Percentiles rank a stretch among this genome's conserved stretches.
Conservation (phyloP, 2,797 vertebrate genomes). For the Natrix natrix region DNA sequence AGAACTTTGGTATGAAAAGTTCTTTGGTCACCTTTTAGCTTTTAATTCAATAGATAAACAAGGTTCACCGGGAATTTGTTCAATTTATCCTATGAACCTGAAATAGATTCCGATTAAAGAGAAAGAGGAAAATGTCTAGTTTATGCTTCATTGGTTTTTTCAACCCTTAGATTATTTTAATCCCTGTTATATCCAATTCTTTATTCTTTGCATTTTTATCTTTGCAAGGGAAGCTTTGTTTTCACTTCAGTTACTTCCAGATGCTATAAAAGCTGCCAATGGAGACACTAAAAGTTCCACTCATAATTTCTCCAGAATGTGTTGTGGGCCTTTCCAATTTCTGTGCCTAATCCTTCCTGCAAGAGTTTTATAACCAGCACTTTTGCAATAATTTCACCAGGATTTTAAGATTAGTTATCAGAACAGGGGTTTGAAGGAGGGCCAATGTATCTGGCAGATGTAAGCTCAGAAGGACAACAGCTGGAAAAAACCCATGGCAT, state of each 20-base stretch:
- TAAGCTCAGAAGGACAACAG: background rate
- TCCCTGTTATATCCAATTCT: background rate
- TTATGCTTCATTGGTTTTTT: background rate
- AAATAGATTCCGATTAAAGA: background rate
- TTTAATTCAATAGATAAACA: constrained; percentile 7
- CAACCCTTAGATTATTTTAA: background rate
- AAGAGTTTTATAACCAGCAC: background rate
- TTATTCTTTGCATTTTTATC: background rate
- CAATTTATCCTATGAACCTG: background rate
- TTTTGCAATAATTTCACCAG: background rate
- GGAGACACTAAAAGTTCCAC: background rate
- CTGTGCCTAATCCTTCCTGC: background rate
- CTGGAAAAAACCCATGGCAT: background rate
- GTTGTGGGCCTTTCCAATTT: background rate
- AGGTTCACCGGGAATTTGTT: background rate
- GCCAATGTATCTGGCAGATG: background rate
- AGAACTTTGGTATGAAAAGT: background rate
- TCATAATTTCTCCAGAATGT: background rate
- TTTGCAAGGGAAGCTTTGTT: background rate
- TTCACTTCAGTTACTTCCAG: background rate
- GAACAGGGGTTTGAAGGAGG: background rate
- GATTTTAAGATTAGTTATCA: background rate
- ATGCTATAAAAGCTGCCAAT: background rate
- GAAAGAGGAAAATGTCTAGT: background rate
- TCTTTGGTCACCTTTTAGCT: background rate